phyloP scores from a whole-genome alignment of 1,140 invertebrate species.

The Bombus balteatus region DNA sequence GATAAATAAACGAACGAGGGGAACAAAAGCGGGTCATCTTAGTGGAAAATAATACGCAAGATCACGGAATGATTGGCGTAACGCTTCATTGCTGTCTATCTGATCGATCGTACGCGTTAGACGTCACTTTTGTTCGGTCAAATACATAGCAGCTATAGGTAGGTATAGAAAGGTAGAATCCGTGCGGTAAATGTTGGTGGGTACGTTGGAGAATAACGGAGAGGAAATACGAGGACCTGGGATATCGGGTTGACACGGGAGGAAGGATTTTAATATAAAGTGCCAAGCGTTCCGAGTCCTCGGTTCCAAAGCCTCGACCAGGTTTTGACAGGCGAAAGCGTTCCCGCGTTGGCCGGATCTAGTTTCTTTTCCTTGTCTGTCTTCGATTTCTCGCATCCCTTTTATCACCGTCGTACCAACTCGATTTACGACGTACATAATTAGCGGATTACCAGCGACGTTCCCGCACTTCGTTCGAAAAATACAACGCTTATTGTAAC shows the following conservation, averaged over 20 bases:
- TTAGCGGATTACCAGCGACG: not conserved
- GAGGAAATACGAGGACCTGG: not conserved
- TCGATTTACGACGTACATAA: slow-evolving; percentile 13
- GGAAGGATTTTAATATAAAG: slow-evolving; percentile 75
- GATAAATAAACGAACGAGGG: no score
- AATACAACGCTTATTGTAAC: not conserved
- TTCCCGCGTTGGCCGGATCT: slow-evolving; percentile 15
- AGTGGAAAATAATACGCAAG: no score
- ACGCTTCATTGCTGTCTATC: no score
- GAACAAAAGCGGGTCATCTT: no score
- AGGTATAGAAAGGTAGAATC: not conserved
- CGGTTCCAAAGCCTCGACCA: slow-evolving; percentile 38
- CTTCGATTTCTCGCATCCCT: not conserved
- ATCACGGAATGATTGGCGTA: no score
- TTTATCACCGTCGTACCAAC: not conserved
- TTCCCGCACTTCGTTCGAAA: not conserved
- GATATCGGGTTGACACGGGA: slow-evolving; percentile 43
- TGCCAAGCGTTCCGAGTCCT: slow-evolving; percentile 60
- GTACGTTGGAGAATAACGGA: slow-evolving; percentile 19
- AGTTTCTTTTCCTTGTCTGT: slow-evolving; percentile 40
- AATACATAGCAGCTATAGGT: not conserved
- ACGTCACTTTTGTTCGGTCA: not conserved
- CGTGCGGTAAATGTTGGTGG: slow-evolving; percentile 25
- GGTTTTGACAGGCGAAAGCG: slow-evolving; percentile 28
- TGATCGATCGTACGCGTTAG: no score